phyloP scores from a whole-genome alignment of 2,888 invertebrate genomes.

The Mycalesis mineus region DNA sequence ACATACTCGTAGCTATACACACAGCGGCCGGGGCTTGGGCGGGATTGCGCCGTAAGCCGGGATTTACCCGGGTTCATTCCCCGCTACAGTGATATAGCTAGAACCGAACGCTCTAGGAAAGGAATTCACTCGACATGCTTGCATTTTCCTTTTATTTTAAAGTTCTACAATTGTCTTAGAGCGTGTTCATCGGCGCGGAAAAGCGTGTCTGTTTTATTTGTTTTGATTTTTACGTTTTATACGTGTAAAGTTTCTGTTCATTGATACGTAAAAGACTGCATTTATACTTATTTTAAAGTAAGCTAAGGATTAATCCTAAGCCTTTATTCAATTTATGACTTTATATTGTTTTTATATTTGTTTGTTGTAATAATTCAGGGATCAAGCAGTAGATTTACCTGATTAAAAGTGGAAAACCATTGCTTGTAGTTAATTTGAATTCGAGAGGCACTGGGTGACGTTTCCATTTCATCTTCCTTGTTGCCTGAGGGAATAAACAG shows the following conservation, averaged over 20 bases:
- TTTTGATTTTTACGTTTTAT: slow-evolving; percentile 21
- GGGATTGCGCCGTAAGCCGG: slow-evolving; percentile 39
- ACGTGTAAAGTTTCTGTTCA: neutral
- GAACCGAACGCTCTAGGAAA: slow-evolving; percentile 37
- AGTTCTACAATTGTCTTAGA: slow-evolving; percentile 22
- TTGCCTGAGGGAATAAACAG: too few relatives aligned
- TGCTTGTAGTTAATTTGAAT: too few relatives aligned
- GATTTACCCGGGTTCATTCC: slow-evolving; percentile 48
- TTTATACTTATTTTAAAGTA: too few relatives aligned
- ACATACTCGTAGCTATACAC: slow-evolving; percentile 32
- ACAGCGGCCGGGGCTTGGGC: slow-evolving; percentile 27
- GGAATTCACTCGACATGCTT: slow-evolving; percentile 24
- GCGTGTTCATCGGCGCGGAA: slow-evolving; percentile 15
- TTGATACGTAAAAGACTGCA: neutral
- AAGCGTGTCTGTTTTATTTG: slow-evolving; percentile 14
- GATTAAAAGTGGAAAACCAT: too few relatives aligned
- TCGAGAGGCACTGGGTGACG: too few relatives aligned
- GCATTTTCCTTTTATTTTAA: slow-evolving; percentile 24
- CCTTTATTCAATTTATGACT: too few relatives aligned
- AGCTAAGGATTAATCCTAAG: too few relatives aligned
- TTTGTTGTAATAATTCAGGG: too few relatives aligned
- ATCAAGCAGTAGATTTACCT: too few relatives aligned
- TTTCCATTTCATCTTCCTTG: too few relatives aligned
- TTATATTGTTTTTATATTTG: too few relatives aligned
- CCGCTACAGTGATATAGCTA: slow-evolving; percentile 38